A percentile compares a stretch with the other conserved stretches of the same genome.
Conservation (phyloP, 1,140 invertebrate genomes). For the Bombus difficillimus region DNA sequence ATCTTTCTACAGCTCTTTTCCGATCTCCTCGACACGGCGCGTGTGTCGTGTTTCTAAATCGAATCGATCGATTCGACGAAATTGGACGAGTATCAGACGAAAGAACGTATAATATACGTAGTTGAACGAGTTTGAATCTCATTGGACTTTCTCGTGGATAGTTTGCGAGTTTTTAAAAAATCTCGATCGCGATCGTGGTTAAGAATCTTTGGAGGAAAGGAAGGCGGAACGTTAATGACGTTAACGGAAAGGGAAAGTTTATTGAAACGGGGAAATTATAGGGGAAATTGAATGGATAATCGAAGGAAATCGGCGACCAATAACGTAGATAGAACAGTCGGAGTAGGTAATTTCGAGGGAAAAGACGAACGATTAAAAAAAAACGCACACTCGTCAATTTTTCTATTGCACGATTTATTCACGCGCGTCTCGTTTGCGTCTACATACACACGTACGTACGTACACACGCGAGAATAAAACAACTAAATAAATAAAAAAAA, state of each 20-base stretch:
- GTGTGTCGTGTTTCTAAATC: constrained; percentile 13
- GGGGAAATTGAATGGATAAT: not conserved
- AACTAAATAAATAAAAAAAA: not conserved
- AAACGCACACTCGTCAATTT: constrained; percentile 71
- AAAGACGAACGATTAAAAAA: constrained; percentile 24
- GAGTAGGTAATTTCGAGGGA: constrained; percentile 3
- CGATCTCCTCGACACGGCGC: constrained; percentile 26
- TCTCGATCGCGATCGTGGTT: not conserved
- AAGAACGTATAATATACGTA: not conserved
- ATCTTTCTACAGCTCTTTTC: constrained; percentile 45
- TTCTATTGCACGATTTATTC: constrained; percentile 66
- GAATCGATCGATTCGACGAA: constrained; percentile 26
- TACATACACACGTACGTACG: constrained; percentile 26
- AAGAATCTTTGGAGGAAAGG: not conserved
- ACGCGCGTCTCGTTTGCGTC: constrained; percentile 45
- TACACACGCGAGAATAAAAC: constrained; percentile 26
- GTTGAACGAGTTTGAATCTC: not conserved
- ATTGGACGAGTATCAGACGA: constrained; percentile 29
- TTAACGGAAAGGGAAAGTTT: not conserved
- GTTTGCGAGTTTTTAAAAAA: no score
- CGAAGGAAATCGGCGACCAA: constrained; percentile 44
- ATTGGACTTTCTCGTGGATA: not conserved
- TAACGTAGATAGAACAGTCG: constrained; percentile 7
- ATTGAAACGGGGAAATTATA: not conserved
- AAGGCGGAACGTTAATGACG: no score